Percentiles rank a stretch among this genome's conserved stretches.
Conservation (phyloP, 1,140 invertebrate genomes). For the Pseudomyrmex concolor region DNA sequence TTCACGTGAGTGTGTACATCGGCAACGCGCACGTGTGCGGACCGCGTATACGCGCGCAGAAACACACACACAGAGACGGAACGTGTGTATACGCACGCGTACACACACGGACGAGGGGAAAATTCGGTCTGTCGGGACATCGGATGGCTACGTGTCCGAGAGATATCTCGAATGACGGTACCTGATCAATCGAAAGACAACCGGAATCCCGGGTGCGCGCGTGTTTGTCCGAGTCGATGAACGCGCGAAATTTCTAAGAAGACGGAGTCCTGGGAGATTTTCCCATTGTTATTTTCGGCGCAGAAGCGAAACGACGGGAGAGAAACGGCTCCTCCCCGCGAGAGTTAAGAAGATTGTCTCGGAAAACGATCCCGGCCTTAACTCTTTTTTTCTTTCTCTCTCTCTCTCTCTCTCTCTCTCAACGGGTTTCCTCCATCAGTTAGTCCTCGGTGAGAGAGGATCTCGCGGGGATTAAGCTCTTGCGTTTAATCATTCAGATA, state of each 20-base stretch:
- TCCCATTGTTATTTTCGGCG: slow-evolving; percentile 48
- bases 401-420: too few relatives aligned
- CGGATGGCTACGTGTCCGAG: slow-evolving; percentile 71
- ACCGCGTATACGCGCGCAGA: slow-evolving; percentile 15
- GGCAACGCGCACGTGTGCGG: slow-evolving; percentile 26
- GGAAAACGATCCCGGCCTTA: slow-evolving; percentile 17
- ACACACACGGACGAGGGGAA: slow-evolving; percentile 50
- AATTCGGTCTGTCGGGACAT: slow-evolving; percentile 69
- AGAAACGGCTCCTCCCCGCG: slow-evolving; percentile 10
- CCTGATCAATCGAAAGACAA: slow-evolving; percentile 74
- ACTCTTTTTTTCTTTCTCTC: background rate
- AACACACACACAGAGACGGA: slow-evolving; percentile 26
- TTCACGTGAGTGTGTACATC: slow-evolving; percentile 18
- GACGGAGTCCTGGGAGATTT: slow-evolving; percentile 46
- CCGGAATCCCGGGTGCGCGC: slow-evolving; percentile 53
- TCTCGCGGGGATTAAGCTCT: slow-evolving; percentile 38
- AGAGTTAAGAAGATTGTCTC: slow-evolving; percentile 51
- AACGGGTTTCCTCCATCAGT: too few relatives aligned
- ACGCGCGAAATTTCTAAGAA: slow-evolving; percentile 49
- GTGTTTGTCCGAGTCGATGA: slow-evolving; percentile 39
- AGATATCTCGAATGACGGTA: slow-evolving; percentile 74
- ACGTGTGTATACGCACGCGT: background rate
- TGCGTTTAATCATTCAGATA: slow-evolving; percentile 57
- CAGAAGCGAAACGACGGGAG: background rate
- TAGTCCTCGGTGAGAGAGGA: background rate